Percentiles rank a stretch among this genome's conserved stretches.
phyloP scores from a whole-genome alignment of 1,140 invertebrate genomes.

The Drosophila burlai region DNA sequence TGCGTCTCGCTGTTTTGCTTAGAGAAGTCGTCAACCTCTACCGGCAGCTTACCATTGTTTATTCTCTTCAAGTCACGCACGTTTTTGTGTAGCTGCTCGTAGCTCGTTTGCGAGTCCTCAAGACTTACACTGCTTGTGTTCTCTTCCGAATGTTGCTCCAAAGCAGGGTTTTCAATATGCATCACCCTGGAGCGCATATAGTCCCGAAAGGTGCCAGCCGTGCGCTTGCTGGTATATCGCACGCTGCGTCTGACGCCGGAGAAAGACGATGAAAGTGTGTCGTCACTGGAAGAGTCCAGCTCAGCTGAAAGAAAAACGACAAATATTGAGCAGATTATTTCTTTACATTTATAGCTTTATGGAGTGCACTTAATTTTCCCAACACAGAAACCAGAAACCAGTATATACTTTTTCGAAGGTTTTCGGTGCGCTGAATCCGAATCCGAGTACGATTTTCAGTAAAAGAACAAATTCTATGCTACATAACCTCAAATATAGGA shows the following conservation, averaged over 20 bases:
- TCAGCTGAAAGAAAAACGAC: constrained; percentile 46
- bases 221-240: constrained; percentile 82
- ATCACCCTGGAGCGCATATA: constrained; percentile 78
- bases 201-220: constrained; percentile 76
- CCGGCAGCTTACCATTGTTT: constrained; percentile 52
- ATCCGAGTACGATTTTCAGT: too few relatives aligned
- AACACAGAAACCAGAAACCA: too few relatives aligned
- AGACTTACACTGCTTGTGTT: constrained; percentile 76
- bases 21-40: constrained; percentile 44
- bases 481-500: too few relatives aligned
- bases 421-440: too few relatives aligned
- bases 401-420: too few relatives aligned
- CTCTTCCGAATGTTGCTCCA: constrained; percentile 73
- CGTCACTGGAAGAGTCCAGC: constrained; percentile 77
- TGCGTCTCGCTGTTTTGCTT: constrained; percentile 58
- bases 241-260: constrained; percentile 79
- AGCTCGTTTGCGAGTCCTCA: constrained; percentile 75
- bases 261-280: constrained; percentile 82
- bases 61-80: constrained; percentile 64
- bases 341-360: neutral
- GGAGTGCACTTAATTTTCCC: too few relatives aligned
- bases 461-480: too few relatives aligned
- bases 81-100: constrained; percentile 69
- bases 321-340: neutral
- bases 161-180: constrained; percentile 69